Conservation (phyloP, 2,888 invertebrate species). For the Limnephilus auricula region DNA sequence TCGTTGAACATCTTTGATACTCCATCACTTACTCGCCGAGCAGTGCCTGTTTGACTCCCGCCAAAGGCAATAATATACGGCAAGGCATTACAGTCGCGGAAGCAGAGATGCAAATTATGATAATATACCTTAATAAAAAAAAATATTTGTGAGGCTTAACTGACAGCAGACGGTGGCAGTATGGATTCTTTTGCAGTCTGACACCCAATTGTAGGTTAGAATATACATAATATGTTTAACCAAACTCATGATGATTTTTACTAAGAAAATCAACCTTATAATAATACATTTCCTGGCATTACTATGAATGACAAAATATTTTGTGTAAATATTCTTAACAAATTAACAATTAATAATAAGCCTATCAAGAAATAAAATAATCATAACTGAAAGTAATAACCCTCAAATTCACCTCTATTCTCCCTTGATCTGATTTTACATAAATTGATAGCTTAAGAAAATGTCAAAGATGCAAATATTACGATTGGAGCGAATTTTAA, state of each 20-base stretch:
- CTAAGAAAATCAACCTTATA: too few species aligned
- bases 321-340: too few species aligned
- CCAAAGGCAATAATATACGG: not conserved
- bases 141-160: not conserved
- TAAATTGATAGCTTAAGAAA: too few species aligned
- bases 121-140: not conserved
- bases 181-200: not conserved
- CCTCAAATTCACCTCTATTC: too few species aligned
- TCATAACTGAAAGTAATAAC: too few species aligned
- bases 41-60: not conserved
- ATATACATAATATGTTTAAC: not conserved
- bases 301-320: too few species aligned
- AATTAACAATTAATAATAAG: too few species aligned
- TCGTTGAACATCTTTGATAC: not conserved
- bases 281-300: too few species aligned
- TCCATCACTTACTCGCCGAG: not conserved
- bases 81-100: not conserved
- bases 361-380: too few species aligned
- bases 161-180: not conserved
- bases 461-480: too few species aligned
- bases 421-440: too few species aligned
- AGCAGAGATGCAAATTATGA: constrained; percentile 24
- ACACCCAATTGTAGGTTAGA: not conserved
- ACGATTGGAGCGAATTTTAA: too few species aligned
- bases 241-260: not conserved